Evolutionary conservation across 2,797 vertebrate genomes (phyloP).

Genomic region (Fistularia commersonii): DNA sequence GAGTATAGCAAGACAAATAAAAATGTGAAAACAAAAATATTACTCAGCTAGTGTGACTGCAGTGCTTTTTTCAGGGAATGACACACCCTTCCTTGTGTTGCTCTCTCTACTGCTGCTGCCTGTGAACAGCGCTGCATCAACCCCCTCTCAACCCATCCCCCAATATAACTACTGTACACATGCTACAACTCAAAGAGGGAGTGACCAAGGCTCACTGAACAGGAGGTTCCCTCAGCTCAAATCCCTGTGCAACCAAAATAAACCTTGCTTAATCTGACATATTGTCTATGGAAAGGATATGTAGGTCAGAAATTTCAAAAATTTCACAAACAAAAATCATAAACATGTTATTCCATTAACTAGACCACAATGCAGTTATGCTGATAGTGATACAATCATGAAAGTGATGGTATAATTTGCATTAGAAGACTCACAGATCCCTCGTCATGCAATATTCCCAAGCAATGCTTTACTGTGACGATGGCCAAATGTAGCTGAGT

Average conservation of each 20-base stretch:
- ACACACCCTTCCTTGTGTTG: conserved; percentile 41
- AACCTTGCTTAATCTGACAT: conserved; percentile 3
- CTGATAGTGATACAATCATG: too few species aligned
- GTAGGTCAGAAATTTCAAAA: too few species aligned
- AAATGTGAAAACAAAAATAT: conserved; percentile 23
- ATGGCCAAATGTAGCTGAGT: background rate
- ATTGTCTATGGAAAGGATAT: conserved; percentile 5
- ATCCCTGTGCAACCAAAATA: conserved; percentile 24
- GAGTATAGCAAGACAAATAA: background rate
- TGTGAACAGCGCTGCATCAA: conserved; percentile 52
- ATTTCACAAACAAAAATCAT: too few species aligned
- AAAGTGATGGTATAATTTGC: conserved; percentile 4
- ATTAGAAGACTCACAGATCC: conserved; percentile 4
- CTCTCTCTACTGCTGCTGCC: conserved; percentile 38
- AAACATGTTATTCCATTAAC: too few species aligned
- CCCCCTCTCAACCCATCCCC: conserved; percentile 57
- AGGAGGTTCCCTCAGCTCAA: conserved; percentile 25
- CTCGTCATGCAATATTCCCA: conserved; percentile 5
- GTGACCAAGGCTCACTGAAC: conserved; percentile 35
- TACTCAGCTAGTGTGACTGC: conserved; percentile 14
- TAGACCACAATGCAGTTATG: background rate
- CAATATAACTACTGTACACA: conserved; percentile 54
- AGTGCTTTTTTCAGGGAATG: conserved; percentile 32
- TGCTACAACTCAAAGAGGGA: conserved; percentile 32
- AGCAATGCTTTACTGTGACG: conserved; percentile 3